phyloP scores from a whole-genome alignment of 2,797 vertebrate species.

The Ceryle rudis region DNA sequence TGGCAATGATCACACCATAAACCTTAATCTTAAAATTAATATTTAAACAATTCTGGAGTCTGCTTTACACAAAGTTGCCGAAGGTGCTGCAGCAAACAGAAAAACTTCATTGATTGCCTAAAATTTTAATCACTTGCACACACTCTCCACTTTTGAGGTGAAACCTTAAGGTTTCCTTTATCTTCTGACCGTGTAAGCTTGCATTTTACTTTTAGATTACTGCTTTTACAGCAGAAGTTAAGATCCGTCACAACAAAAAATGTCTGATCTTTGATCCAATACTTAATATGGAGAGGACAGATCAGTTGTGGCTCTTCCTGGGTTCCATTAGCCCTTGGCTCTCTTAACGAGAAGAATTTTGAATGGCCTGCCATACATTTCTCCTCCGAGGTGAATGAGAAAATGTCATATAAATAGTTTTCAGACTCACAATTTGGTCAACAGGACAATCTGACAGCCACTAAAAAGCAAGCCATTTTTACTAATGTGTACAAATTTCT shows the following conservation, averaged over 20 bases:
- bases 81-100: background rate
- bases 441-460: background rate
- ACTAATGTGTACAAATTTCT: background rate
- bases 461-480: background rate
- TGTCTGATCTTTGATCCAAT: background rate
- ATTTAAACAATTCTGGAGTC: background rate
- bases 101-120: background rate
- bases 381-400: background rate
- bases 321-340: background rate
- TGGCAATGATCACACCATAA: background rate
- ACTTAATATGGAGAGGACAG: background rate
- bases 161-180: background rate
- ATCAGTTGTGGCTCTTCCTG: background rate
- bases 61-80: background rate
- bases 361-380: background rate
- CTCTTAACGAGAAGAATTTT: background rate
- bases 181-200: background rate
- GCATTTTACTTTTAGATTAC: background rate
- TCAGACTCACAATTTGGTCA: background rate
- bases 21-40: background rate
- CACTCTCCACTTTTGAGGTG: background rate
- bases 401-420: background rate
- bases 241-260: background rate
- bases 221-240: background rate
- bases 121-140: background rate